Evolutionary conservation across 1,140 invertebrate species (phyloP).

Genomic region (Pentalonia nigronervosa): DNA sequence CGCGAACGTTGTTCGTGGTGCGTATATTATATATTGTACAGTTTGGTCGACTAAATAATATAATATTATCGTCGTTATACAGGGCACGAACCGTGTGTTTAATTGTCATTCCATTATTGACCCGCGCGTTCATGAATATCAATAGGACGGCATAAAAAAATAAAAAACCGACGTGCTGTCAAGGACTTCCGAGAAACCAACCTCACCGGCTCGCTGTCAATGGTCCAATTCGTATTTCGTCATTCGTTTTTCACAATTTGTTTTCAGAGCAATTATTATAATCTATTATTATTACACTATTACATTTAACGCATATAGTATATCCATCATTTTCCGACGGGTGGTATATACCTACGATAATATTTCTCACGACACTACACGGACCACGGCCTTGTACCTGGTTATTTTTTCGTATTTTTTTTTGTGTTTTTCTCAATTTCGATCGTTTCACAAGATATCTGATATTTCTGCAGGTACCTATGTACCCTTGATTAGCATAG

Average conservation of each 20-base stretch:
- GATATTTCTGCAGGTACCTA: not conserved
- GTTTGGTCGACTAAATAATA: not conserved
- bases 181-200: not conserved
- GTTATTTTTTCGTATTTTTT: not conserved
- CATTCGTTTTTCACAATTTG: not conserved
- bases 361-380: not conserved
- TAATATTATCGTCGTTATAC: conserved; percentile 22
- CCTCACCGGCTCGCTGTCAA: not conserved
- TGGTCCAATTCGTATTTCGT: not conserved
- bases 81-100: conserved; percentile 23
- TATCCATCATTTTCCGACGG: not conserved
- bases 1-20: not conserved
- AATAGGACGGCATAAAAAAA: not conserved
- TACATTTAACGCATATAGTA: not conserved
- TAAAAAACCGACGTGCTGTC: not conserved
- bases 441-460: not conserved
- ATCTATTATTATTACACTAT: not conserved
- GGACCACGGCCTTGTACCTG: not conserved
- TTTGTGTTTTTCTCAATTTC: not conserved
- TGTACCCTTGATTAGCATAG: too few species aligned
- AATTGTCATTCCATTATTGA: conserved; percentile 39
- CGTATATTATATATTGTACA: not conserved
- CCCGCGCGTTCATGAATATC: conserved; percentile 39
- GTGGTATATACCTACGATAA: not conserved
- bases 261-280: not conserved